phyloP scores from a whole-genome alignment of 2,888 invertebrate genomes.

The Strigamia transsilvanica region DNA sequence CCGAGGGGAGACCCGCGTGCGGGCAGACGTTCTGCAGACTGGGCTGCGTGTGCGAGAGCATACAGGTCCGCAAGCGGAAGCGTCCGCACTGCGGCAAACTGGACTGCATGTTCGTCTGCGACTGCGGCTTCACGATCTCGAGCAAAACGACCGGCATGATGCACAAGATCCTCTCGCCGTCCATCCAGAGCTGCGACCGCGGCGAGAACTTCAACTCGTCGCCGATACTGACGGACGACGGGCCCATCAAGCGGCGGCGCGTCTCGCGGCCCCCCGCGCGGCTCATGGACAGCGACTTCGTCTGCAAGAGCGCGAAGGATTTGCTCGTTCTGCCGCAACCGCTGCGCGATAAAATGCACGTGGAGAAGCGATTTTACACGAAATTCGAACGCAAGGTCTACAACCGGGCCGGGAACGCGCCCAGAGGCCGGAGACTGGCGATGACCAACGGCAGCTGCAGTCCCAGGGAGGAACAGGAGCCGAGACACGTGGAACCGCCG shows the following conservation, averaged over 20 bases:
- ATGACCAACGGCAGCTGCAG: constrained; percentile 1
- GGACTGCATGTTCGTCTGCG: constrained; percentile 72
- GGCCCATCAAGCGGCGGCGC: constrained; percentile 51
- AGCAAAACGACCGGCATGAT: neutral
- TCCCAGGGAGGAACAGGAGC: neutral
- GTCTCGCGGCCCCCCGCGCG: constrained; percentile 54
- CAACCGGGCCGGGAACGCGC: neutral
- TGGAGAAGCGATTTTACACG: neutral
- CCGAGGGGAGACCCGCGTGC: constrained; percentile 63
- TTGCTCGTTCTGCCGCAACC: constrained; percentile 40
- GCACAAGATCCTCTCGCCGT: constrained; percentile 16
- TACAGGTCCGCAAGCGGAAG: constrained; percentile 54
- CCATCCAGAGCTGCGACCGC: neutral
- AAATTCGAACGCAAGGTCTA: neutral
- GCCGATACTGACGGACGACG: constrained; percentile 46
- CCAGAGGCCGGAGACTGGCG: neutral
- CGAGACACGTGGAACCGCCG: neutral
- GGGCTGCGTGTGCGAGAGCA: constrained; percentile 75
- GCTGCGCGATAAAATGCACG: neutral
- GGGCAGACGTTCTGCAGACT: constrained; percentile 69
- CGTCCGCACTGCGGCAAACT: constrained; percentile 72
- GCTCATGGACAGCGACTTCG: constrained; percentile 54
- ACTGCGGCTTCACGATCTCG: constrained; percentile 61
- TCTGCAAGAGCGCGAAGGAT: constrained; percentile 51
- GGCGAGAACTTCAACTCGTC: neutral